Evolutionary conservation across 2,888 invertebrate genomes (phyloP).

Genomic region (Pammene fasciana): DNA sequence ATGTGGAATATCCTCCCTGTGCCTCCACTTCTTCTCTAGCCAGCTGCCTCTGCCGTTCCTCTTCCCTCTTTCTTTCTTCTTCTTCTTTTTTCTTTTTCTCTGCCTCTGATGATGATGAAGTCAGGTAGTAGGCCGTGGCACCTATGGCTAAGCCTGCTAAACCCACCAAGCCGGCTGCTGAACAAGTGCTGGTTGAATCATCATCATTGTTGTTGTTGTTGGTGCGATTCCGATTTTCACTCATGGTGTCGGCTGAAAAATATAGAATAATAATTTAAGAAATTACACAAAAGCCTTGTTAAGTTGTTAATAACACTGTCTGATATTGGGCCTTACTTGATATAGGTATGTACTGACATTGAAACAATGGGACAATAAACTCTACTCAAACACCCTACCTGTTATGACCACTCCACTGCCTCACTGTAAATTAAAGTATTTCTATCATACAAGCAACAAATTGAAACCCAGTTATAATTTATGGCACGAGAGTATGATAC

Average conservation of each 20-base stretch:
- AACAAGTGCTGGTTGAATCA: slow-evolving; percentile 19
- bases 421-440: no score
- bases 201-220: slow-evolving; percentile 2
- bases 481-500: no score
- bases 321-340: no score
- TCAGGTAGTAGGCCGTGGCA: slow-evolving; percentile 37
- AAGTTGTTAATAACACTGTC: neutral
- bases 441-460: no score
- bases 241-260: slow-evolving; percentile 19
- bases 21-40: neutral
- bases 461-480: no score
- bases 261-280: neutral
- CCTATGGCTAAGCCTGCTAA: slow-evolving; percentile 21
- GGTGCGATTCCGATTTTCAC: slow-evolving; percentile 7
- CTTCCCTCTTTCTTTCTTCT: neutral
- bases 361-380: no score
- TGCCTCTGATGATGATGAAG: slow-evolving; percentile 8
- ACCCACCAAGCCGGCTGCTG: slow-evolving; percentile 36
- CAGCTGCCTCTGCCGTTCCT: neutral
- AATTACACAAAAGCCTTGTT: neutral
- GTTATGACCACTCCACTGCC: no score
- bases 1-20: neutral
- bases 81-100: neutral
- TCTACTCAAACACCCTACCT: no score
- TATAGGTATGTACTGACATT: no score